These are phyloP conservation scores for Ceriagrion tenellum DNA, from an alignment of 2,888 invertebrate genomes.

Conservation along the genomic window DNA sequence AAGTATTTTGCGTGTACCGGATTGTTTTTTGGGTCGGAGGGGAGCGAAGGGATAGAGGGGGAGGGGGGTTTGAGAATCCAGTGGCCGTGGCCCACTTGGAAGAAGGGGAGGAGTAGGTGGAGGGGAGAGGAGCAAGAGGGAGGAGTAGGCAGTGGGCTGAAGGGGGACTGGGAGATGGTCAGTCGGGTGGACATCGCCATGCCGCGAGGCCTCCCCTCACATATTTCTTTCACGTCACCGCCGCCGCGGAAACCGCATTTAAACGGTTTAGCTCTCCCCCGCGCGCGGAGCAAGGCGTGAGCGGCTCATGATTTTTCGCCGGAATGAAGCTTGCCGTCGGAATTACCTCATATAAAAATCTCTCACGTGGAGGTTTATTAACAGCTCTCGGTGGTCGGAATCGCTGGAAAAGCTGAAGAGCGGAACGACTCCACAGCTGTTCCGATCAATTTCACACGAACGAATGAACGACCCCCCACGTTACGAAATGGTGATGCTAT, in stretches of 20 bases:
- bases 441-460: background rate
- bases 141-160: background rate
- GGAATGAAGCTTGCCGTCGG: background rate
- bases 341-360: background rate
- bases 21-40: background rate
- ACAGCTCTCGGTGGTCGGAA: background rate
- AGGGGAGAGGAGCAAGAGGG: background rate
- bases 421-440: background rate
- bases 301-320: background rate
- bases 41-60: background rate
- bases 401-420: background rate
- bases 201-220: no score
- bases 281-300: background rate
- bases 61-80: background rate
- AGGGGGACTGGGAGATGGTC: background rate
- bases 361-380: background rate
- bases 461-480: background rate
- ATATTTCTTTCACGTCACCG: background rate
- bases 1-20: slow-evolving; percentile 38
- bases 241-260: background rate
- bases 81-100: slow-evolving; percentile 14
- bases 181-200: no score
- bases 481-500: background rate
- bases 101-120: background rate
- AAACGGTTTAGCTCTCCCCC: background rate